Conservation (phyloP, 2,113 vertebrate species). For the Pomatorhinus ruficollis region DNA sequence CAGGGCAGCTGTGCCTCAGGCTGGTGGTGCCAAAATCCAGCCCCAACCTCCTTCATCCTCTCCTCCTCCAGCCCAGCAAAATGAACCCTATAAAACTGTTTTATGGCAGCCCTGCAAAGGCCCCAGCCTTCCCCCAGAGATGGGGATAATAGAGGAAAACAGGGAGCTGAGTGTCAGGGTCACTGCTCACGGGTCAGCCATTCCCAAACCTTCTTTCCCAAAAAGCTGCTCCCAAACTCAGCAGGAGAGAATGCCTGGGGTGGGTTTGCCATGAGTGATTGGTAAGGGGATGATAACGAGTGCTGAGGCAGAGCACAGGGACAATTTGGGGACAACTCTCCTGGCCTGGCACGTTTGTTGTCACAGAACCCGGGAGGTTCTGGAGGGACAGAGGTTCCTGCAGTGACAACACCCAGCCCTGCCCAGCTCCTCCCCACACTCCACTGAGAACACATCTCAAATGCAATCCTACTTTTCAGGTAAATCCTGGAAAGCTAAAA, state of each 20-base stretch:
- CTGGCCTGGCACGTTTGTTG: background rate
- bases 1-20: background rate
- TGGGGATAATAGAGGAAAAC: background rate
- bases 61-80: background rate
- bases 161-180: background rate
- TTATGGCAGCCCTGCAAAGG: background rate
- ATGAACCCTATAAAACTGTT: background rate
- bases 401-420: background rate
- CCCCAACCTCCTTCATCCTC: background rate
- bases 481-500: too few species aligned
- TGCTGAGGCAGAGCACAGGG: background rate
- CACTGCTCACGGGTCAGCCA: rapidly evolving
- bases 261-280: background rate
- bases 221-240: background rate
- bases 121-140: background rate
- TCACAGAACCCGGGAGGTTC: background rate
- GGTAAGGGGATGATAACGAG: background rate
- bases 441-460: background rate
- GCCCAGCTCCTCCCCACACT: background rate
- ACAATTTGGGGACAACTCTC: background rate
- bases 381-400: background rate
- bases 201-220: background rate
- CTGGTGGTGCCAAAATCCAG: background rate
- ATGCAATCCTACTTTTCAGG: background rate
- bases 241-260: background rate